Conservation (phyloP, 2,113 vertebrate species). For the Antechinus stuartii region DNA sequence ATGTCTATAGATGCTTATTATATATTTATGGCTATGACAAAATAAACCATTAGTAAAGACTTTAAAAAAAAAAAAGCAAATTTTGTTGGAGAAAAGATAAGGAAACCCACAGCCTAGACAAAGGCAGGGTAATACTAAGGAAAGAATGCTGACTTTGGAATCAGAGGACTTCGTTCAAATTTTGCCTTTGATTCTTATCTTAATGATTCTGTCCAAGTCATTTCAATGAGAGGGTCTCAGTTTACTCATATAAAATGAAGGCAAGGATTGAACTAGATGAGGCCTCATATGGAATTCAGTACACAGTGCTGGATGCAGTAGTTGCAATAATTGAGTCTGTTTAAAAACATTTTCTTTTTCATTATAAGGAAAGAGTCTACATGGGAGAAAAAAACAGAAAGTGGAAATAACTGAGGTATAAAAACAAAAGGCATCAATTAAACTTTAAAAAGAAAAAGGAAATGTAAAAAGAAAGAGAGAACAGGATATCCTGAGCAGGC, state of each 20-base stretch:
- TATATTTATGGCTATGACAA: not conserved
- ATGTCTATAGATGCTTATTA: not conserved
- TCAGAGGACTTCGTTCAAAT: not conserved
- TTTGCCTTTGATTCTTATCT: not conserved
- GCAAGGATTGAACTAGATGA: not conserved
- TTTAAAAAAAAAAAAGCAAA: not conserved
- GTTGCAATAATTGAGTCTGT: not conserved
- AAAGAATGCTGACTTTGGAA: not conserved
- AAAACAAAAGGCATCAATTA: not conserved
- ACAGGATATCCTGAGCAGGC: conserved; percentile 11
- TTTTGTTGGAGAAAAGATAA: not conserved
- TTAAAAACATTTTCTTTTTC: not conserved
- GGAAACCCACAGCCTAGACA: not conserved
- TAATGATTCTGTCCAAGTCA: not conserved
- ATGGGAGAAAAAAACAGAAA: not conserved
- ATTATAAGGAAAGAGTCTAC: not conserved
- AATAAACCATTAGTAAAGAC: not conserved
- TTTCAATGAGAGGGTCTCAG: not conserved
- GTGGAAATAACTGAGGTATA: not conserved
- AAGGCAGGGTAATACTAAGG: not conserved
- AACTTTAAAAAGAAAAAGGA: not conserved
- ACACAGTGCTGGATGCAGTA: not conserved
- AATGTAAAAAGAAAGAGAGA: not conserved
- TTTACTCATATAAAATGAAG: not conserved
- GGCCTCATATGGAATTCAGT: not conserved